These are phyloP conservation scores for Ganaspis brasiliensis DNA, from an alignment of 2,888 invertebrate genomes.

Conservation along the genomic window DNA sequence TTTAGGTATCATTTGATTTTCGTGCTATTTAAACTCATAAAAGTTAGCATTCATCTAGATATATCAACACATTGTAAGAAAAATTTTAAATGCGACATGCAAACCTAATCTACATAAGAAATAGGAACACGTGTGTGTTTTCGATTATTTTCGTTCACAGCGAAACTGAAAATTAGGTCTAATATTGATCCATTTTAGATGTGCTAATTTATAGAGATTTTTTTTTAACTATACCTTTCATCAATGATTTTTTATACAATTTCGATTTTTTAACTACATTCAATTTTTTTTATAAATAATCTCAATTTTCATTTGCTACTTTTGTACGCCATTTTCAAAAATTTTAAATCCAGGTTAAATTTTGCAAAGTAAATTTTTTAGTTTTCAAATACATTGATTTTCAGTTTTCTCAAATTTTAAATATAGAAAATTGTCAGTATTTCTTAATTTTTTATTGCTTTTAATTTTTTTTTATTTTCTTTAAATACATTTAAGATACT, in stretches of 20 bases:
- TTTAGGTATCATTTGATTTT: constrained; percentile 18
- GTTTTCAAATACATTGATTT: too few species aligned
- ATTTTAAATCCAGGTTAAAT: too few species aligned
- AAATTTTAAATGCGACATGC: constrained; percentile 31
- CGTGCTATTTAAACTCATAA: not conserved
- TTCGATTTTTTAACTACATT: not conserved
- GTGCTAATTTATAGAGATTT: not conserved
- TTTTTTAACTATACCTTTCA: too few species aligned
- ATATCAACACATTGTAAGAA: not conserved
- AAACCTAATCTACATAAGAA: constrained; percentile 12
- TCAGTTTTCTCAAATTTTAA: too few species aligned
- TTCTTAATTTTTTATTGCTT: too few species aligned
- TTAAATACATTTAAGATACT: too few species aligned
- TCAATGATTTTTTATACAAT: not conserved
- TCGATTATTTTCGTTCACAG: constrained; percentile 11
- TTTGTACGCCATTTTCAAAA: not conserved
- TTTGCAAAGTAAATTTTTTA: too few species aligned
- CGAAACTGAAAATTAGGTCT: constrained; percentile 14
- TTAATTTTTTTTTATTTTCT: too few species aligned
- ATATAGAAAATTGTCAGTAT: too few species aligned
- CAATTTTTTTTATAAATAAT: too few species aligned
- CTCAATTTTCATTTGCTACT: too few species aligned
- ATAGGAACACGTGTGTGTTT: not conserved
- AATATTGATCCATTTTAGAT: constrained; percentile 10
- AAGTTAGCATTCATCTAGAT: not conserved